Conservation (phyloP, 2,113 vertebrate genomes). For the Paratilapia polleni region DNA sequence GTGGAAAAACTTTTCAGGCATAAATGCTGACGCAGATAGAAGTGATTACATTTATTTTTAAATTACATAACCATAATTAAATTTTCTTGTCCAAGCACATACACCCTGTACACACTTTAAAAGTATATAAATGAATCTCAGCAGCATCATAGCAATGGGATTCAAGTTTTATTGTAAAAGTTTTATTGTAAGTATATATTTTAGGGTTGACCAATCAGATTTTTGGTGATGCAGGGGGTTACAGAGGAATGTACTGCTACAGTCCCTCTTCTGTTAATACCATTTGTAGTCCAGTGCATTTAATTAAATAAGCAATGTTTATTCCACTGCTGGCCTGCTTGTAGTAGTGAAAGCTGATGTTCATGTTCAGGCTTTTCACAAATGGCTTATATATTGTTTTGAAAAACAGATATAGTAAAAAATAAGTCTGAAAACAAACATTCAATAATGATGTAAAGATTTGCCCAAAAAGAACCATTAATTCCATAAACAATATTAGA, state of each 20-base stretch:
- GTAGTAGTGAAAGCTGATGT: background rate
- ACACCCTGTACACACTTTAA: background rate
- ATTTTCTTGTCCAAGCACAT: background rate
- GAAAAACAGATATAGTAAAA: conserved; percentile 29
- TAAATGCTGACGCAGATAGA: background rate
- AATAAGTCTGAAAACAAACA: conserved; percentile 33
- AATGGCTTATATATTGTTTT: background rate
- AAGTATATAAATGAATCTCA: background rate
- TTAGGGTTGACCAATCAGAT: conserved; percentile 19
- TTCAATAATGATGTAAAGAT: conserved; percentile 48
- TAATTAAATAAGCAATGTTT: background rate
- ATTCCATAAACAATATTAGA: conserved; percentile 53
- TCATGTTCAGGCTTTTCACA: background rate
- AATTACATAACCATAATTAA: background rate
- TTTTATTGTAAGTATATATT: background rate
- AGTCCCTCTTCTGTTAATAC: background rate
- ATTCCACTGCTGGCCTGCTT: background rate
- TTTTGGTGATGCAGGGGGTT: background rate
- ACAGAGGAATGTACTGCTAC: background rate
- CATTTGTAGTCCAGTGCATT: background rate
- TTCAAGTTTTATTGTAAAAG: too few species aligned
- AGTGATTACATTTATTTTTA: background rate
- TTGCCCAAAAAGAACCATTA: conserved; percentile 42
- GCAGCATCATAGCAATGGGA: background rate
- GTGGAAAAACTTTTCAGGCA: background rate